phyloP scores from a whole-genome alignment of 2,888 invertebrate species.

The Troides aeacus region DNA sequence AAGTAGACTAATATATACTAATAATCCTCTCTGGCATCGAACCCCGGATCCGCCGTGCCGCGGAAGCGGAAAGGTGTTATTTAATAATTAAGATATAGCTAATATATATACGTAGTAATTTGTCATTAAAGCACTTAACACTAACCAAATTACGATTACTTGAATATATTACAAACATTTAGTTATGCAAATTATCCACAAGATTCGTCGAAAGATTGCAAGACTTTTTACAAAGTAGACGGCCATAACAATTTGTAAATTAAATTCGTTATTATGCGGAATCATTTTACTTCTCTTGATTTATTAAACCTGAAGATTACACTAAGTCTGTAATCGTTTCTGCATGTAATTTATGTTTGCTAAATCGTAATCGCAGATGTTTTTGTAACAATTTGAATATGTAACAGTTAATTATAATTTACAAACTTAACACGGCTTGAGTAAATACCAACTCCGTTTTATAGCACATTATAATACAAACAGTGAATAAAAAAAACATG shows the following conservation, averaged over 20 bases:
- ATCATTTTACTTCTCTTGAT: slow-evolving; percentile 14
- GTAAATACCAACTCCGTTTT: background rate
- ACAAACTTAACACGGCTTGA: background rate
- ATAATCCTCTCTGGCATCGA: no score
- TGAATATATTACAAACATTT: slow-evolving; percentile 18
- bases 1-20: no score
- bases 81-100: background rate
- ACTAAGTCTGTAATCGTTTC: slow-evolving; percentile 12
- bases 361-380: background rate
- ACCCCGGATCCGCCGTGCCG: no score
- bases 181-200: slow-evolving; percentile 18
- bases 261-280: slow-evolving; percentile 17
- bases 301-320: slow-evolving; percentile 16
- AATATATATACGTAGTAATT: background rate
- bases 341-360: slow-evolving; percentile 15
- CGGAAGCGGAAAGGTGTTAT: background rate
- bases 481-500: background rate
- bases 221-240: slow-evolving; percentile 12
- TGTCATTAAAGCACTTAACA: background rate
- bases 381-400: slow-evolving; percentile 6
- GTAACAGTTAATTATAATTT: slow-evolving; percentile 4
- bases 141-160: slow-evolving; percentile 6
- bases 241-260: slow-evolving; percentile 27
- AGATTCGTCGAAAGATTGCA: slow-evolving; percentile 22
- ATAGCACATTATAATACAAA: background rate